Base-by-base conservation (phyloP, 2,888 invertebrate genomes). In the Leptopilina myrica region DNA sequence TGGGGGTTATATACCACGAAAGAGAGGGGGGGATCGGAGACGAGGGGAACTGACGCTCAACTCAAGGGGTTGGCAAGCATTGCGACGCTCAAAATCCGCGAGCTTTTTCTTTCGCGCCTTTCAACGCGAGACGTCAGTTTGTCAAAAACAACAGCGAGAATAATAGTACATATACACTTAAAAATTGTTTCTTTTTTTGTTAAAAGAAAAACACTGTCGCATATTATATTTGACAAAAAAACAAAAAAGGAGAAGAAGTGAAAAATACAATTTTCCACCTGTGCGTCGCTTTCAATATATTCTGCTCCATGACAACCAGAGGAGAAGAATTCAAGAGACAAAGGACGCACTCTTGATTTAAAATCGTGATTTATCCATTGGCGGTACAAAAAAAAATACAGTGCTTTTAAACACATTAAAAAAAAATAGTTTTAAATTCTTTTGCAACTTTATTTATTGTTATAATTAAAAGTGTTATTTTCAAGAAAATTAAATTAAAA, bases 1-100 rank as follows among this genome's bases (percentile, higher is more conserved):
- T 81, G 79, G 78, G 75, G 78, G 77, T 79, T 56, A 49, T 12
- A 26, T 43, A 49, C 49, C 49, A 49, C 49, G 49, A 49, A 49
- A 33, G 69, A 43, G 43, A 8, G 43, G 33, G 33, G 43, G 43
- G 43, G 43, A 43, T 43, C 43, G 43, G 43, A 43, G 43, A 8
- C 8, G 43, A 69, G 69, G 69, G 79, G 67, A 80, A 83, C 81
- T 83, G 82, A 86, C 85, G 86, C 82, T 85, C 78, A 73, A 43
- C 66, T 49, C 78, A 73, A 81, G 84, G 83, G 49, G 81, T 80
- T 82, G 69, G 83, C 80, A 79, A 78, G 81, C 83, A 81, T 80
- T 80, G 77, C 78, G 62, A 40, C 43, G 66, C 79, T 67, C 76
- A 64, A 76, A 49, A 64, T 73, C 69, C 77, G 76, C 76, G 77